Conservation (phyloP, 2,113 vertebrate species). For the Anguilla rostrata region DNA sequence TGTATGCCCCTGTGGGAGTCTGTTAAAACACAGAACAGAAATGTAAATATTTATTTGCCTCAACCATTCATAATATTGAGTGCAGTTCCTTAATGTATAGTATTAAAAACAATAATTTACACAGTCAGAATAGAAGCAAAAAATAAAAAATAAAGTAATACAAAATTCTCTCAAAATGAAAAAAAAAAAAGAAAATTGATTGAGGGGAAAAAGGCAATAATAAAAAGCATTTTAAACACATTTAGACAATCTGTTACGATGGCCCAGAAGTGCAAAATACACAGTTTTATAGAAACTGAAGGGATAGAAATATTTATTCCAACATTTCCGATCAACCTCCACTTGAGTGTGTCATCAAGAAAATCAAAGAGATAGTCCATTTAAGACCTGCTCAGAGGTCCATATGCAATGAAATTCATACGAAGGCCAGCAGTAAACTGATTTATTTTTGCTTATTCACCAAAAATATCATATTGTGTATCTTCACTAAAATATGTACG, state of each 20-base stretch:
- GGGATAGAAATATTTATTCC: not conserved
- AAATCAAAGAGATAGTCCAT: not conserved
- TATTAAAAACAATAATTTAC: not conserved
- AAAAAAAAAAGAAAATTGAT: not conserved
- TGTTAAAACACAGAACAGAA: not conserved
- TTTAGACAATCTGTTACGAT: no score
- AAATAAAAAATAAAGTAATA: not conserved
- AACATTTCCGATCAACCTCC: not conserved
- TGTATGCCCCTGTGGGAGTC: conserved; percentile 10
- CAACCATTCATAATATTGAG: not conserved
- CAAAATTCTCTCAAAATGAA: not conserved
- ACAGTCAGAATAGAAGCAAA: not conserved
- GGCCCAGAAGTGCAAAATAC: no score
- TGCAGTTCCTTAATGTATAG: not conserved
- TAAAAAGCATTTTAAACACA: no score
- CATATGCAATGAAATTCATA: not conserved
- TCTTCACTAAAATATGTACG: not conserved
- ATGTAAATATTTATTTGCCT: conserved; percentile 9
- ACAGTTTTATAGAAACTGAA: not conserved
- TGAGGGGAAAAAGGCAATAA: not conserved
- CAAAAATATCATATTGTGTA: not conserved
- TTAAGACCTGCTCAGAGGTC: not conserved
- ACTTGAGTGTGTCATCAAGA: not conserved
- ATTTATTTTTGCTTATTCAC: not conserved
- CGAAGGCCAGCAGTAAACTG: not conserved